A percentile compares a stretch with the other conserved stretches of the same genome.
These are phyloP conservation scores for Mesopsocus fuscifrons DNA, from an alignment of 2,888 invertebrate species.

Conservation along the genomic window DNA sequence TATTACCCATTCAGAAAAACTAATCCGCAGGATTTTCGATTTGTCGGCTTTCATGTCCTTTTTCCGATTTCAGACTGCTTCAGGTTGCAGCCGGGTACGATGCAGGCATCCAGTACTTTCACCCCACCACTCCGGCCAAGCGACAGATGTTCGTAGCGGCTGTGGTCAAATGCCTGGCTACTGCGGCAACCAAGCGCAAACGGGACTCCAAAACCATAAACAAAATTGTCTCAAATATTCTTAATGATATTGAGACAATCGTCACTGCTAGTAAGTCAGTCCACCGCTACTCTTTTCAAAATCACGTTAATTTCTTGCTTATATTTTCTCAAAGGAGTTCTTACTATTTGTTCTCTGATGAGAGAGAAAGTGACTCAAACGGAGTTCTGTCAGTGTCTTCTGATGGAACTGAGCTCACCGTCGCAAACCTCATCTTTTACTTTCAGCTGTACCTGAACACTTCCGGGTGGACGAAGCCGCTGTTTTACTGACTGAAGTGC, in stretches of 20 bases:
- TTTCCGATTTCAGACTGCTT: too few species aligned
- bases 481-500: slow-evolving; percentile 30
- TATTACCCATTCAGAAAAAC: too few species aligned
- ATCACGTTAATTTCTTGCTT: too few species aligned
- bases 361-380: too few species aligned
- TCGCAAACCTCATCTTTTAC: too few species aligned
- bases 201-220: slow-evolving; percentile 23
- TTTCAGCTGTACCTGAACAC: slow-evolving; percentile 23
- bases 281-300: too few species aligned
- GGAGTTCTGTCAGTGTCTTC: too few species aligned
- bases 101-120: slow-evolving; percentile 25
- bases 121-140: slow-evolving; percentile 31
- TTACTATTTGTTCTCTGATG: too few species aligned
- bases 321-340: too few species aligned
- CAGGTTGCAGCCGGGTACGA: slow-evolving; percentile 38
- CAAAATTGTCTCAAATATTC: slow-evolving; percentile 20
- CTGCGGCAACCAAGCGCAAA: slow-evolving; percentile 33
- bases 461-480: slow-evolving; percentile 30
- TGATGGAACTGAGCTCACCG: too few species aligned
- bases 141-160: slow-evolving; percentile 39
- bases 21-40: too few species aligned
- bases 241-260: slow-evolving; percentile 32
- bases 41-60: too few species aligned
- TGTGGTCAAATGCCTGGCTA: slow-evolving; percentile 35
- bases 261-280: slow-evolving; percentile 25